Base-by-base conservation (phyloP, 2,113 vertebrate genomes). In the Podarcis muralis region DNA sequence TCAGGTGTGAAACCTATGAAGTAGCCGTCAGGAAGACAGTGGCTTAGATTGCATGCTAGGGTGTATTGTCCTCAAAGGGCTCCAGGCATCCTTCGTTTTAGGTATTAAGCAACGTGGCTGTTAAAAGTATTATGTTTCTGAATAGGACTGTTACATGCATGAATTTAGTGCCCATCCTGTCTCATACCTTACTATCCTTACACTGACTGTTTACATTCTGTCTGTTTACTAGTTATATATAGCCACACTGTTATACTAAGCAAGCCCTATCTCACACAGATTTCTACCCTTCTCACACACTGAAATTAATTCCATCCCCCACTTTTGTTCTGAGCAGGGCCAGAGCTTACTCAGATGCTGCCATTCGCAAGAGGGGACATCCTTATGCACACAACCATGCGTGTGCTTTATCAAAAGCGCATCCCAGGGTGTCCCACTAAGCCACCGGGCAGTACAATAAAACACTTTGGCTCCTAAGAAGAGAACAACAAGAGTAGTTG, bases 171-270 rank as follows among this genome's bases (percentile, higher is more conserved):
- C 43, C 78, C 27, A 35, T 66, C 68, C 76, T 81, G 68, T 81
- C 15, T 16, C 57, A 4, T 74, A 85, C 69, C 68, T 74, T 27
- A 66, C 83, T 15, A 23, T 85, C 35, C 88, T 85, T 48, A 5
- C 62, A 27, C 89, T 78, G 91, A 92, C 82, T 94, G 93, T 95
- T 94, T 95, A 95, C 93, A 94, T 94, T 93, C 93, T 93, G 93
- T 91, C 93, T 94, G 86, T 88, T 94, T n/a, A 35, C 87, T 69
- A 68, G 87, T 85, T 95, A 93, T 95, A 93, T 94, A 95, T 95
- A 95, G 91, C 89, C 90, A 93, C 78, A 25, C 88, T 89, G 93
- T 90, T n/a, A 9, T 18, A 43, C 12, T 27, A 22, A 57, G 32
- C 71, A 13, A 72, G 25, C 43, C 35, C 68, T 72, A 71, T 72